phyloP scores from a whole-genome alignment of 2,797 vertebrate species.

The Hypotaenidia okinawae region DNA sequence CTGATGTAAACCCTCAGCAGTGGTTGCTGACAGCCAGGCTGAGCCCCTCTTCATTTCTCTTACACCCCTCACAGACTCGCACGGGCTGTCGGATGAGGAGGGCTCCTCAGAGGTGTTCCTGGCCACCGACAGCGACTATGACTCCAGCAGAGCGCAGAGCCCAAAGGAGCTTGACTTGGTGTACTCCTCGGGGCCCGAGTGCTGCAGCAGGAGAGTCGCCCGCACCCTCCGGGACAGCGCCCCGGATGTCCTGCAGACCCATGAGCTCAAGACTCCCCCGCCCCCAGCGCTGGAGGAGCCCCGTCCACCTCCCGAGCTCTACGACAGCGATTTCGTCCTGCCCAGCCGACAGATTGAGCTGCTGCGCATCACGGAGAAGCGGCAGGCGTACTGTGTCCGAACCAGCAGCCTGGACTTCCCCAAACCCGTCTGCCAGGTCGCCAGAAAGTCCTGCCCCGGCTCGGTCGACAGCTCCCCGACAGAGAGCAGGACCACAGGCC shows the following conservation, averaged over 20 bases:
- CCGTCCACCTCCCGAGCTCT: conserved; percentile 68
- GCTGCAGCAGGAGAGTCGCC: conserved; percentile 43
- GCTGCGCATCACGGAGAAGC: conserved; percentile 90
- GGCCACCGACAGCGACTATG: conserved; percentile 90
- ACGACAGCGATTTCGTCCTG: conserved; percentile 91
- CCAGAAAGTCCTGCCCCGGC: conserved; percentile 74
- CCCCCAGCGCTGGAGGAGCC: conserved; percentile 63
- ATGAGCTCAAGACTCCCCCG: conserved; percentile 61
- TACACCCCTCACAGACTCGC: conserved; percentile 37
- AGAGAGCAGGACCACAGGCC: conserved; percentile 47
- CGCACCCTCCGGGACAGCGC: conserved; percentile 74
- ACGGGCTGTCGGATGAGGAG: conserved; percentile 85
- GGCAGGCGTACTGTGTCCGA: conserved; percentile 89
- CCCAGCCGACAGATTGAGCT: conserved; percentile 92
- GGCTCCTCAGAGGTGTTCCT: conserved; percentile 92
- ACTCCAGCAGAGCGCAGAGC: conserved; percentile 89
- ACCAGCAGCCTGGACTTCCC: conserved; percentile 93
- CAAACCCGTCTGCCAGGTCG: conserved; percentile 58
- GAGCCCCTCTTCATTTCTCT: neutral
- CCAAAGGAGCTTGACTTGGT: conserved; percentile 89
- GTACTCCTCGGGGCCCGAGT: conserved; percentile 76
- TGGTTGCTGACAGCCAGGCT: neutral
- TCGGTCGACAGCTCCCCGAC: conserved; percentile 69
- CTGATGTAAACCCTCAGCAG: accelerated
- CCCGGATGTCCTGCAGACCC: conserved; percentile 86